Base-by-base conservation (phyloP, 2,888 invertebrate species). In the Nemapogon koenigi region DNA sequence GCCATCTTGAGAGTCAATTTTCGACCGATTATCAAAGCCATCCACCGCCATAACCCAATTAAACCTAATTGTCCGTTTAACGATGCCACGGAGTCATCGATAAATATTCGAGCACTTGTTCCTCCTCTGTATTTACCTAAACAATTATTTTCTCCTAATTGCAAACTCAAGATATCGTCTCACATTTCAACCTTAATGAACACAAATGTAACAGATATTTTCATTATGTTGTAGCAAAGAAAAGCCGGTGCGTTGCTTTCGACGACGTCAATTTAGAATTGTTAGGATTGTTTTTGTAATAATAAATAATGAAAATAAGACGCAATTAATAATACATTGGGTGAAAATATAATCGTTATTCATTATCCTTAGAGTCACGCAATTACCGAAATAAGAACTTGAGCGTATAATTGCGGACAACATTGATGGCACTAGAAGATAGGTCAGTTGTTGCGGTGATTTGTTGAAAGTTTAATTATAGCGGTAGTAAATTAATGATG, bases 121-220 rank as follows among this genome's bases (percentile, higher is more conserved):
- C 18, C 32, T 29, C 38, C 15, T 16, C 27, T 13, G 7, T 39
- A 33, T 27, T 19, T 33, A 68, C 62, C 59, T 60, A 64, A 68
- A 67, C 64, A 75, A 75, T 72, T 70, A 76, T 68, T 71, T 63
- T 55, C 46, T 58, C 61, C 50, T 76, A 73, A 76, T 75, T 75
- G 73, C 63, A 60, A 52, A 55, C 50, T 54, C 59, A 51, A 55
- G 55, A 55, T 52, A 53, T 55, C 46, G 59, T 51, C 47, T 67
- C 57, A 45, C 47, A 49, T 75, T 73, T 62, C 68, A 56, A 43
- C 56, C 61, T 61, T 76, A 78, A 76, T 73, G 76, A 78, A 69
- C 66, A 60, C 57, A 13, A 59, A 69, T 57, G 76, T 66, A 73
- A 78, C 57, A 61, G 73, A 78, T 75, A 76, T 69, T 75, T 71